Evolutionary conservation across 2,888 invertebrate species (phyloP), one percentile per base, ranked within the genome.

Genomic region (Scaptodrosophila latifasciaeformis): DNA sequence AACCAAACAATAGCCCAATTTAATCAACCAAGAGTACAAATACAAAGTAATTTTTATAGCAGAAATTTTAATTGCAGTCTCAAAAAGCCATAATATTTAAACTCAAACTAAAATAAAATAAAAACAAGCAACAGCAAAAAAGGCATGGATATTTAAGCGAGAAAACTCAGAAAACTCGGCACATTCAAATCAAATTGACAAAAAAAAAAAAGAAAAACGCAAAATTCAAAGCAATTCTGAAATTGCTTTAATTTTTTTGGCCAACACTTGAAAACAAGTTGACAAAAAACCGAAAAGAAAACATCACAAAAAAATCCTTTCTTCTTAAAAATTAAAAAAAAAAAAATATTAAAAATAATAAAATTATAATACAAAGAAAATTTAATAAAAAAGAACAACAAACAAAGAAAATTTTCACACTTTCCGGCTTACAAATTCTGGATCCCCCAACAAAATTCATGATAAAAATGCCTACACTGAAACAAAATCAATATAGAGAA

Each of bases 11-110:
- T 85, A 85, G 85, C 85, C 85, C 85, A 85, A 85, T 84, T 74
- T 62, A 84, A 82, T 84, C 81, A 85, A 85, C 84, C 85, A 85
- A 85, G 82, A 85, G 85, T 85, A 85, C 85, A 85, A 85, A 85
- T 85, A 85, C 84, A 85, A 85, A 84, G n/a, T 83, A 83, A 82
- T 83, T 83, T 82, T 80, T 81, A 83, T 78, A 76, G 80, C 74
- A 83, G 71, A 75, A 82, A 83, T 82, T 81, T 82, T 78, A 83
- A 83, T 80, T 82, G 82, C 83, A 83, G 83, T 80, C 81, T 82
- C 75, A 82, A 80, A 71, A 74, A 71, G 74, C 70, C 71, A 80
- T 65, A 69, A 62, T 44, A 56, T 53, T 49, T 50, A 65, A 50
- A 46, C 51, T 55, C 52, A 64, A 60, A 40, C 52, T 45, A 55